These are phyloP conservation scores for Mus caroli DNA, from an alignment of 2,797 vertebrate species.

Conservation along the genomic window DNA sequence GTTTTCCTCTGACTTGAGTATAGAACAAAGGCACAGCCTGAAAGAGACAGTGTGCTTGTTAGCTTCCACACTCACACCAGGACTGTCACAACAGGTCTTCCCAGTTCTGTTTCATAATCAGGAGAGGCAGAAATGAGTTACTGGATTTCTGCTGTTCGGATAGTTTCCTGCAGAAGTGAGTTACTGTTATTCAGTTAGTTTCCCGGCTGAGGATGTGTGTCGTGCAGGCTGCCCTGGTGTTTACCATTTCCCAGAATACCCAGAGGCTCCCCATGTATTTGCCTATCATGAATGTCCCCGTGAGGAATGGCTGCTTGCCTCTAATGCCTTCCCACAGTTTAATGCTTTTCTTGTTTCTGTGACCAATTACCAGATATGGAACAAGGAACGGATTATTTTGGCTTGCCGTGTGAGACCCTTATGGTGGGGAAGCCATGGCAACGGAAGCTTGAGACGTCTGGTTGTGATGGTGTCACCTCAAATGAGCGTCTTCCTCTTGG, in stretches of 20 bases:
- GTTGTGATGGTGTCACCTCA: no score
- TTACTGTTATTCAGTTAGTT: background rate
- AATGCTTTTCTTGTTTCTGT: background rate
- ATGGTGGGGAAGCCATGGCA: background rate
- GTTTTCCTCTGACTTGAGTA: slow-evolving; percentile 32
- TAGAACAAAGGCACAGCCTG: background rate
- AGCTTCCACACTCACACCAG: background rate
- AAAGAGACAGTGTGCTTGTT: background rate
- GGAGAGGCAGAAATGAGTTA: background rate
- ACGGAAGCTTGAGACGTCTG: background rate
- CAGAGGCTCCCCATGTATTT: background rate
- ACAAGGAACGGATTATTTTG: background rate
- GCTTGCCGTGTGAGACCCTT: background rate
- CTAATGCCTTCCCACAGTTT: background rate
- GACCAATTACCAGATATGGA: background rate
- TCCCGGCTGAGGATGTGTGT: background rate
- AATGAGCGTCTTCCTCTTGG: background rate
- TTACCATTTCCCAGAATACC: background rate
- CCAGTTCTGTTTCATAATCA: background rate
- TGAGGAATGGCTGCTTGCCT: background rate
- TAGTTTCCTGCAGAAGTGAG: background rate
- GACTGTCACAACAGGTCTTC: background rate
- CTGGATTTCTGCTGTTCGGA: background rate
- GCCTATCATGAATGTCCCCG: background rate
- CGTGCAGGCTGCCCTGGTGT: background rate